These are phyloP conservation scores for Lapara coniferarum DNA, from an alignment of 2,888 invertebrate species.

Conservation along the genomic window DNA sequence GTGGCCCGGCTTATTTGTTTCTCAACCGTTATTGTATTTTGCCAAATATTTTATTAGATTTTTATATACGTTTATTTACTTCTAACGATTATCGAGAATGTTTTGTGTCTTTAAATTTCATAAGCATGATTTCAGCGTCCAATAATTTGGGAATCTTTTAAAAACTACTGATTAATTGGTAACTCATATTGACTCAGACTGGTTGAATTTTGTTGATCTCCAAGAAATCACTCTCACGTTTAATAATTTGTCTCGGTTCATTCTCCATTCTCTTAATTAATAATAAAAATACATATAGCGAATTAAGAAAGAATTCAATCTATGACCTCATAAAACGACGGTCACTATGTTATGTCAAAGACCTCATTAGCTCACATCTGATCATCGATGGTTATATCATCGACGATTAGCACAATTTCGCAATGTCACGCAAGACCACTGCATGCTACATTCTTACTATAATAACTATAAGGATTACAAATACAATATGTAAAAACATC, in stretches of 20 bases:
- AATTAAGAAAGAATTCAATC: slow-evolving; percentile 3
- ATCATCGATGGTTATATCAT: slow-evolving; percentile 49
- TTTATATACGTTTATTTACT: background rate
- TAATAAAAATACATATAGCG: background rate
- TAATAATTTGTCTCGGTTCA: too few relatives aligned
- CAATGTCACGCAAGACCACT: slow-evolving; percentile 36
- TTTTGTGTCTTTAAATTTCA: too few relatives aligned
- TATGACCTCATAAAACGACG: slow-evolving; percentile 34
- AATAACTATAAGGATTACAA: background rate
- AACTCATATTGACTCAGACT: too few relatives aligned
- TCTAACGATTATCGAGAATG: too few relatives aligned
- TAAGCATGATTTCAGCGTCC: too few relatives aligned
- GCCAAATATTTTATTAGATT: background rate
- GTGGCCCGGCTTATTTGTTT: background rate
- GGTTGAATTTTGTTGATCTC: too few relatives aligned
- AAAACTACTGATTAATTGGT: too few relatives aligned
- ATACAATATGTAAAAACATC: background rate
- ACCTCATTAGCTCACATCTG: slow-evolving; percentile 44
- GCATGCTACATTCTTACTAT: background rate
- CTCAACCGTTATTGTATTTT: background rate
- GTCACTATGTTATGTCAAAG: slow-evolving; percentile 39
- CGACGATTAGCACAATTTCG: slow-evolving; percentile 46
- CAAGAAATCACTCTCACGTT: too few relatives aligned
- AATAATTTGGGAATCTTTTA: too few relatives aligned
- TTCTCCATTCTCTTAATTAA: background rate